Percentiles rank a stretch among this genome's conserved stretches.
Evolutionary conservation across 1,140 invertebrate genomes (phyloP).

Genomic region (Drosophila rufa): DNA sequence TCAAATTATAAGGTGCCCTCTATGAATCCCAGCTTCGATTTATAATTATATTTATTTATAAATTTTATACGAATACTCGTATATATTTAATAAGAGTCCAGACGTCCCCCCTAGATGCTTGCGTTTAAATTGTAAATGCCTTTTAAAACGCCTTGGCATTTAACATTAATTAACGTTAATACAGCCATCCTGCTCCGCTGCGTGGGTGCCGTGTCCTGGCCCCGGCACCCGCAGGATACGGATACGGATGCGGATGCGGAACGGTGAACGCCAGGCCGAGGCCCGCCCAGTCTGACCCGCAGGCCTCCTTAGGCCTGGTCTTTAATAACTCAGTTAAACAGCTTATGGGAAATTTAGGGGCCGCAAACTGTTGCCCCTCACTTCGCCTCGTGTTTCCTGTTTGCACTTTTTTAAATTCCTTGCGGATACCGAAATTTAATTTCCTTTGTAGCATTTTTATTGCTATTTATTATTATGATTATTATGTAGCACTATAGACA

Average conservation of each 20-base stretch:
- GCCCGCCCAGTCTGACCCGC: not conserved
- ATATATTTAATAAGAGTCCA: no score
- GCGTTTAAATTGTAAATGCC: conserved; percentile 40
- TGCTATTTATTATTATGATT: conserved; percentile 70
- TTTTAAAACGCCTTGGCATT: conserved; percentile 53
- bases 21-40: no score
- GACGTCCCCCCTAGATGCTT: not conserved
- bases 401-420: conserved; percentile 53
- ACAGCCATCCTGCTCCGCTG: conserved; percentile 31
- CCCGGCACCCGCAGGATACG: conserved; percentile 6
- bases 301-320: not conserved
- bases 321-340: conserved; percentile 64
- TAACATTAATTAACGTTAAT: conserved; percentile 70
- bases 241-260: conserved; percentile 11
- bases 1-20: conserved; percentile 19
- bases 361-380: conserved; percentile 29
- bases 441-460: conserved; percentile 67
- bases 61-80: no score
- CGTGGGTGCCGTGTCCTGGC: not conserved
- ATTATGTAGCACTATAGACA: conserved; percentile 60
- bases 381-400: conserved; percentile 35
- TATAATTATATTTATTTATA: no score
- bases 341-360: conserved; percentile 54
- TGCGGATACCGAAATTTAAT: conserved; percentile 66
- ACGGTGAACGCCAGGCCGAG: not conserved